A percentile compares a stretch with the other conserved stretches of the same genome.
Evolutionary conservation across 1,140 invertebrate genomes (phyloP).

Genomic region (Anoplophora glabripennis): DNA sequence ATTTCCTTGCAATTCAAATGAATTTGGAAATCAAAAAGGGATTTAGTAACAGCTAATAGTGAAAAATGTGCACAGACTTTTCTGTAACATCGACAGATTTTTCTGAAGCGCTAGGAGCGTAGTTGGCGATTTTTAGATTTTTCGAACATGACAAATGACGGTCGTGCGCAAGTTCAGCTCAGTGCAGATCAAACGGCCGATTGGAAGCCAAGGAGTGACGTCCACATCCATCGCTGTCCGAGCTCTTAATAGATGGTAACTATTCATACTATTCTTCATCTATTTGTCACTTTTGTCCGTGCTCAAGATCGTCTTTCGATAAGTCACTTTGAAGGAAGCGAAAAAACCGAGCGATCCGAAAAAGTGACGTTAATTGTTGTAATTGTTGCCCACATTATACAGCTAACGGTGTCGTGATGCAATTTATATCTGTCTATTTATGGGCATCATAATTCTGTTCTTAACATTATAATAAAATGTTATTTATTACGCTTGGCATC

Average conservation of each 20-base stretch:
- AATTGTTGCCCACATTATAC: constrained; percentile 1
- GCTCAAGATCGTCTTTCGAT: constrained; percentile 21
- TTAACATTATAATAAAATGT: constrained; percentile 2
- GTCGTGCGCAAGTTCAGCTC: constrained; percentile 30
- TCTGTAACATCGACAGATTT: too few relatives aligned
- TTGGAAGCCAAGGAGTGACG: constrained; percentile 33
- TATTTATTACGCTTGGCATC: neutral
- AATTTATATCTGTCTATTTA: constrained; percentile 15
- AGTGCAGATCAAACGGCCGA: constrained; percentile 26
- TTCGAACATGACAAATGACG: constrained; percentile 27
- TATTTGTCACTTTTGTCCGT: constrained; percentile 35
- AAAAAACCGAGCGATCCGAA: constrained; percentile 11
- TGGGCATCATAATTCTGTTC: constrained; percentile 6
- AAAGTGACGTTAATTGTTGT: constrained; percentile 7
- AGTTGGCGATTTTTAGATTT: constrained; percentile 26
- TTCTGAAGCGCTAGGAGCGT: too few relatives aligned
- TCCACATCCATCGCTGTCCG: constrained; percentile 34
- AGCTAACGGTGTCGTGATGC: constrained; percentile 4
- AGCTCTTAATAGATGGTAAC: constrained; percentile 25
- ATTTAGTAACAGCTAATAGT: too few relatives aligned
- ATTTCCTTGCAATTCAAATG: too few relatives aligned
- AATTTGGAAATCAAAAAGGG: too few relatives aligned
- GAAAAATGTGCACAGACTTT: too few relatives aligned
- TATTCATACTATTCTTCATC: constrained; percentile 32
- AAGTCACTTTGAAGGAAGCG: constrained; percentile 3